Evolutionary conservation across 2,888 invertebrate species (phyloP).

Genomic region (Meganola albula): DNA sequence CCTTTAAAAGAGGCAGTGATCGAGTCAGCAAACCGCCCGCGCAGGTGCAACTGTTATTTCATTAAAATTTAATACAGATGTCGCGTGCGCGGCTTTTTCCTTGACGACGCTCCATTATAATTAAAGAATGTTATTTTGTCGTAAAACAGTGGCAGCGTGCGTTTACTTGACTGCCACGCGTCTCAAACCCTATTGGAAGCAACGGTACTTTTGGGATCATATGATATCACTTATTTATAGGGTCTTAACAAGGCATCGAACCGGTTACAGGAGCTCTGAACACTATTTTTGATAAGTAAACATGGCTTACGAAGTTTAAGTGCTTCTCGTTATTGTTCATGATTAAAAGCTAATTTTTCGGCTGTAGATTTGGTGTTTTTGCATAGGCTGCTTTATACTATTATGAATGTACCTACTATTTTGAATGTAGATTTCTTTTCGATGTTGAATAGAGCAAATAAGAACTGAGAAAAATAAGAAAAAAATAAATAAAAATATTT

Average conservation of each 20-base stretch:
- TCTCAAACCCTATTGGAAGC: constrained; percentile 37
- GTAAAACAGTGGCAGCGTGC: constrained; percentile 54
- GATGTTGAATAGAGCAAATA: too few relatives aligned
- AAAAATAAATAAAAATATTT: too few relatives aligned
- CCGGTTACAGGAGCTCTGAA: constrained; percentile 19
- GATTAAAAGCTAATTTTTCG: constrained; percentile 5
- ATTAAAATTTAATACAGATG: constrained; percentile 76
- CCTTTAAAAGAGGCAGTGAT: constrained; percentile 44
- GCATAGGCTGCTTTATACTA: too few relatives aligned
- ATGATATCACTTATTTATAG: constrained; percentile 38
- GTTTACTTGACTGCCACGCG: constrained; percentile 54
- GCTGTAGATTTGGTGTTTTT: too few relatives aligned
- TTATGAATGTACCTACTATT: too few relatives aligned
- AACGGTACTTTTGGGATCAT: constrained; percentile 54
- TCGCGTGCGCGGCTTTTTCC: constrained; percentile 72
- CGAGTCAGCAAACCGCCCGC: constrained; percentile 44
- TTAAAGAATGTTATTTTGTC: constrained; percentile 75
- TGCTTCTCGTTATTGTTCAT: constrained; percentile 16
- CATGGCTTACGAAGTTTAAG: constrained; percentile 4
- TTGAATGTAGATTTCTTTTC: too few relatives aligned
- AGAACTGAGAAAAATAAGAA: too few relatives aligned
- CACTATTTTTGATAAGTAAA: constrained; percentile 22
- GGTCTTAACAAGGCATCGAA: constrained; percentile 15
- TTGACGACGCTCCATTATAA: constrained; percentile 67
- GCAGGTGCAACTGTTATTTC: constrained; percentile 70